Evolutionary conservation across 2,888 invertebrate genomes (phyloP).

Genomic region (Gortyna flavago): DNA sequence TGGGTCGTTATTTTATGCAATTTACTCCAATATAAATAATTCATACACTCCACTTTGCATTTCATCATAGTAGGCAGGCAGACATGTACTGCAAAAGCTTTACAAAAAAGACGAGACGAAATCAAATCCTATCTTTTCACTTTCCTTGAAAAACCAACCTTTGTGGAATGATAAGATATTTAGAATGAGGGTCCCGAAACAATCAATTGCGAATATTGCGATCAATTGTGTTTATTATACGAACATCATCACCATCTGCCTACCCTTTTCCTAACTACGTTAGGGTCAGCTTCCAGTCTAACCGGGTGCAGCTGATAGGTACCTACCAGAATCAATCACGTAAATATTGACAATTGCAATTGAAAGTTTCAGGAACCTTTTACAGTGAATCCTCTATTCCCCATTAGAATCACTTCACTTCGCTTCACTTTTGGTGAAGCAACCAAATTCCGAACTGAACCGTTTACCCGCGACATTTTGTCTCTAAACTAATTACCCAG

Average conservation of each 20-base stretch:
- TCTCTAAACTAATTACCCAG: constrained; percentile 46
- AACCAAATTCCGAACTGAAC: constrained; percentile 24
- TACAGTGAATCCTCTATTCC: neutral
- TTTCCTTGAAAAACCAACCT: neutral
- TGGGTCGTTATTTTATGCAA: constrained; percentile 47
- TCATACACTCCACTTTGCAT: constrained; percentile 45
- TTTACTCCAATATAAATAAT: constrained; percentile 49
- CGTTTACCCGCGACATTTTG: constrained; percentile 41
- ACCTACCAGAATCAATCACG: too few species aligned
- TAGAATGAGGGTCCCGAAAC: neutral
- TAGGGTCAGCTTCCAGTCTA: too few species aligned
- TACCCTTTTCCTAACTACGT: too few species aligned
- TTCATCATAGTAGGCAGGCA: constrained; percentile 37
- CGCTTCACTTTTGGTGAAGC: neutral
- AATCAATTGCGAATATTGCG: neutral
- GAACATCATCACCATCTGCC: too few species aligned
- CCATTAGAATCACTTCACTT: neutral
- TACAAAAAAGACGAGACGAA: constrained; percentile 7
- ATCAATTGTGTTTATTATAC: neutral
- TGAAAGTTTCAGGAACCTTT: neutral
- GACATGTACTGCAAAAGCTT: constrained; percentile 13
- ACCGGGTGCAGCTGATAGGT: too few species aligned
- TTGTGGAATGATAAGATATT: neutral
- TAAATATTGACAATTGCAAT: neutral
- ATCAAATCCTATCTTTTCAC: constrained; percentile 7